phyloP scores from a whole-genome alignment of 1,140 invertebrate genomes.

The Octopus bimaculoides region DNA sequence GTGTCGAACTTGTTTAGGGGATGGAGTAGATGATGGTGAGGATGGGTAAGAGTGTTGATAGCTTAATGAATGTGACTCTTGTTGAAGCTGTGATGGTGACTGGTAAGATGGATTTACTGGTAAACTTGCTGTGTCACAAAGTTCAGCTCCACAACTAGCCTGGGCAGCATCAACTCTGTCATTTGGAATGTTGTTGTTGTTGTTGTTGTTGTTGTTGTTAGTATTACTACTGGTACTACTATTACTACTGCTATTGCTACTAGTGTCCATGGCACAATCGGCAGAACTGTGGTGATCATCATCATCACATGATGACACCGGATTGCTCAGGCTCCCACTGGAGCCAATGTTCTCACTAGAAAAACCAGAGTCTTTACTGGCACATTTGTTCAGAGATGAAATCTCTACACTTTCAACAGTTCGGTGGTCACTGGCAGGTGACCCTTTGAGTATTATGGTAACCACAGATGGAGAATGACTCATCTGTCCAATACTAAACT shows the following conservation, averaged over 20 bases:
- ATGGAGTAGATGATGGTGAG: too few relatives aligned
- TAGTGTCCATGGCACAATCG: neutral
- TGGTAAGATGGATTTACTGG: too few relatives aligned
- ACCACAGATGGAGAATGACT: conserved; percentile 15
- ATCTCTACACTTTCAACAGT: conserved; percentile 6
- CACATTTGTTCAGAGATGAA: conserved; percentile 40
- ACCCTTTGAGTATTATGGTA: conserved; percentile 5
- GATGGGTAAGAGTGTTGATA: too few relatives aligned
- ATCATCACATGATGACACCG: conserved; percentile 25
- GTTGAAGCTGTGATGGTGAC: too few relatives aligned
- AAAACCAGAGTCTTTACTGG: conserved; percentile 49
- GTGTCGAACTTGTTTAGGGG: too few relatives aligned
- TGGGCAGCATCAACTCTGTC: neutral
- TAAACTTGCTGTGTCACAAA: neutral
- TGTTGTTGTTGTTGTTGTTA: neutral
- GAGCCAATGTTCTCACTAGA: conserved; percentile 47
- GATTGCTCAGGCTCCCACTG: conserved; percentile 28
- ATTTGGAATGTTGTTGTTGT: neutral
- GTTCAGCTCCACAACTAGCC: neutral
- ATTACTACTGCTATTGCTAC: neutral
- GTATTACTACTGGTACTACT: neutral
- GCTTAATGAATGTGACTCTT: too few relatives aligned
- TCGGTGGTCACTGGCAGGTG: conserved; percentile 5
- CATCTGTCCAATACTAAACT: conserved; percentile 18
- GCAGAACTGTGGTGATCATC: conserved; percentile 11